phyloP scores from a whole-genome alignment of 2,888 invertebrate species.

The Liopterus haemorrhoidalis region DNA sequence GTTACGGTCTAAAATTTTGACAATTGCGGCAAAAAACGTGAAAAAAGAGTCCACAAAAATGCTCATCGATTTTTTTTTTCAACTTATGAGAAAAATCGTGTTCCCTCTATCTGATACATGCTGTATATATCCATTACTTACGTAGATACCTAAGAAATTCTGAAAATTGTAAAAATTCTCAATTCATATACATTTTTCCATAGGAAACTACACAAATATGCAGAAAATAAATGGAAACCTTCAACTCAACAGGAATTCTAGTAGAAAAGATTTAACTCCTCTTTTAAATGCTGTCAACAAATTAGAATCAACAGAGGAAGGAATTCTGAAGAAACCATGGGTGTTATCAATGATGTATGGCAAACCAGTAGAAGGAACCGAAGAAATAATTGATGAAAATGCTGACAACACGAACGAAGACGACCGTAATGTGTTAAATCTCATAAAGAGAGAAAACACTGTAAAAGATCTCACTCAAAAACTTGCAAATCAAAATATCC shows the following conservation, averaged over 20 bases:
- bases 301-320: constrained; percentile 49
- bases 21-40: no score
- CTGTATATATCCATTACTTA: no score
- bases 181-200: constrained; percentile 34
- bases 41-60: no score
- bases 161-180: no score
- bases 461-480: constrained; percentile 86
- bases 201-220: constrained; percentile 56
- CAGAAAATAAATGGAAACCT: constrained; percentile 57
- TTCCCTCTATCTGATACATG: no score
- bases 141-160: no score
- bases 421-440: constrained; percentile 54
- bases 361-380: constrained; percentile 48
- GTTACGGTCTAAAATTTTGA: no score
- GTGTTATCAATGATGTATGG: constrained; percentile 37
- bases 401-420: constrained; percentile 48
- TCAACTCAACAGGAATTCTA: constrained; percentile 45
- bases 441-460: constrained; percentile 74
- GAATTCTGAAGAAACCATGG: constrained; percentile 34
- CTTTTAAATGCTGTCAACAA: constrained; percentile 53
- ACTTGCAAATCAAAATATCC: constrained; percentile 63
- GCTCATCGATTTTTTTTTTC: no score
- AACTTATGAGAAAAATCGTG: no score
- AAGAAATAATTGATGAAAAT: constrained; percentile 52
- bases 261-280: constrained; percentile 51